Evolutionary conservation across 2,113 vertebrate genomes (phyloP), one percentile per base, ranked within the genome.

Genomic region (Microtus montanus): DNA sequence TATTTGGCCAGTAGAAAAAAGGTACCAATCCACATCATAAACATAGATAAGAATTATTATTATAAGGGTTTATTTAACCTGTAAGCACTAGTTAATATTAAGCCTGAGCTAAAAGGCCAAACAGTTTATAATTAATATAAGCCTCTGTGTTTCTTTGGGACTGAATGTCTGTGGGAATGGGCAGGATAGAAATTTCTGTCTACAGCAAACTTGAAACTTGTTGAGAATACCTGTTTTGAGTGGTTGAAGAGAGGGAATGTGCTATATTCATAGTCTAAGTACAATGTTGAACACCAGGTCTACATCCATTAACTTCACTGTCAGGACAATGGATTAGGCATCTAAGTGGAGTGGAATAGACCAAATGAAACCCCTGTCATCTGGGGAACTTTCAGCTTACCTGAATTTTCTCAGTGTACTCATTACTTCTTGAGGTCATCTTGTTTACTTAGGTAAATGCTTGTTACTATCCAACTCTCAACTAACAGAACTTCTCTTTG

Each of bases 221-320:
- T 12, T 63, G 58, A 64, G 1, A 78, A 38, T 13, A n/a, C 41
- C 26, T 58, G 30, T 4, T 35, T 58, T 33, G 24, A 0, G 47
- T 13, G 14, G 68, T 47, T 85, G 41, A 19, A 49, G 91, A 82
- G 61, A 49, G 4, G 49, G 26, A 33, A 5, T 2, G 11, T 35
- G 1, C n/a, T 8, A 24, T 20, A 61, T 5, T 14, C 4, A 38
- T 4, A 14, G 12, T 10, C 61, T 14, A 0, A 52, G 52, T 7
- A 52, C 12, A 78, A 28, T 3, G 14, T 0, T 14, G 19, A 63
- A 30, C 41, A 14, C 77, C 24, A 7, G 19, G 7, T 6, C 11
- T 47, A 35, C 26, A 26, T 61, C 33, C 10, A 0, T 1, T 20
- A 24, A 38, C 44, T 71, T 0, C 33, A 28, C 38, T 38, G 38